A percentile compares a stretch with the other conserved stretches of the same genome.
Conservation (phyloP, 2,797 vertebrate genomes). For the Trachurus trachurus region DNA sequence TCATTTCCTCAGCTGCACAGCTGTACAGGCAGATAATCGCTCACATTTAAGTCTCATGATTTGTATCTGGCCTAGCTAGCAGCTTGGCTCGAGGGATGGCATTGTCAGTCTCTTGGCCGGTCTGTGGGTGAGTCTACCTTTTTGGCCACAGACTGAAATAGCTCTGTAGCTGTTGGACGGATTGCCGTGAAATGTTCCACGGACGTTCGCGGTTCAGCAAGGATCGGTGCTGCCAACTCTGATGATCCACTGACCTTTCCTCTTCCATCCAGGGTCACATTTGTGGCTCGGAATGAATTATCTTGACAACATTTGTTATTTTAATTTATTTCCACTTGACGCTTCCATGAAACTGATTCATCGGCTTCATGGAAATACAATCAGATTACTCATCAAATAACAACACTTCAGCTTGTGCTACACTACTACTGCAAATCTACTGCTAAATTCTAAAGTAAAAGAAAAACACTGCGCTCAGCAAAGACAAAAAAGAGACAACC, state of each 20-base stretch:
- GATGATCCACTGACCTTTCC: not conserved
- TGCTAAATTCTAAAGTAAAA: not conserved
- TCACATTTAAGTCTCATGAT: conserved; percentile 68
- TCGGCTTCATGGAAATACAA: too few relatives aligned
- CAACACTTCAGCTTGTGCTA: not conserved
- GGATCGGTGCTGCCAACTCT: not conserved
- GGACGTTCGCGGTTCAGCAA: not conserved
- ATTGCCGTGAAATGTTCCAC: not conserved
- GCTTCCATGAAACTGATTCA: too few relatives aligned
- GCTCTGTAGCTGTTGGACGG: not conserved
- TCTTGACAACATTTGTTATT: not conserved
- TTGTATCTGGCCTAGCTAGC: conserved; percentile 29
- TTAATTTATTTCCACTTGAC: too few relatives aligned
- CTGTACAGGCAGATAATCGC: conserved; percentile 70
- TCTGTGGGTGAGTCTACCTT: not conserved
- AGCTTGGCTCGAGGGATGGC: not conserved
- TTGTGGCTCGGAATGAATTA: not conserved
- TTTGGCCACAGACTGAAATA: conserved; percentile 12
- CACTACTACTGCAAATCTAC: not conserved
- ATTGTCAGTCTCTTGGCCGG: conserved; percentile 1
- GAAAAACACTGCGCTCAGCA: not conserved
- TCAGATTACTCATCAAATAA: not conserved
- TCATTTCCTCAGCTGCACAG: conserved; percentile 64
- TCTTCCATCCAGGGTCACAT: not conserved
- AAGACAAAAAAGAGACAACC: not conserved